Evolutionary conservation across 1,140 invertebrate species (phyloP), one percentile per base, ranked within the genome.

Genomic region (Stenopsyche tienmushanensis): DNA sequence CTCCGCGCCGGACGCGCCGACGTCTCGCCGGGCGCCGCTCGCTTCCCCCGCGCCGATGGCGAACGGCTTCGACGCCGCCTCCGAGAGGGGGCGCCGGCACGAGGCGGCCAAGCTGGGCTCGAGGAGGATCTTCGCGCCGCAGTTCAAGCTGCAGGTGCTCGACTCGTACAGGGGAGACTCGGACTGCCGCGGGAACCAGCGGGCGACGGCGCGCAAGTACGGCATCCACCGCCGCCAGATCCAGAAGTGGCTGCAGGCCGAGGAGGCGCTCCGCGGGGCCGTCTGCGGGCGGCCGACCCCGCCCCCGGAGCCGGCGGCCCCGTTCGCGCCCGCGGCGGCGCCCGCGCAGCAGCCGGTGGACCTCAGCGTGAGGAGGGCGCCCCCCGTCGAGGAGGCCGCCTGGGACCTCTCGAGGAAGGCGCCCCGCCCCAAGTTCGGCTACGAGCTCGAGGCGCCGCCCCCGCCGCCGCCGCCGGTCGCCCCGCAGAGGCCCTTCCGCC

Each of bases 161-260:
- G 90, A 92, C 73, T 92, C 91, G 18, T 94, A 92, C 74, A 82
- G 90, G 49, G 84, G 86, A 66, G 91, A 94, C 74, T 84, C 86
- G 24, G 91, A 93, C 73, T 93, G 91, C 75, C 86, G 90, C 70
- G 90, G 90, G 8, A 93, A 93, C 76, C 91, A 93, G 73, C 80
- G 90, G 13, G 89, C 92, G 0, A 93, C 91, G 1, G 92, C 91
- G 3, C 83, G 91, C 64, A 93, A 94, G 76, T 93, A 92, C 73
- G 89, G 89, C 15, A 93, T 93, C 53, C 91, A 93, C 74, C 82
- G 91, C 10, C 81, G 91, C 23, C 91, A 93, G 75, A 92, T 94
- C 57, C 91, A 93, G 76, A 93, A 94, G 81, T 94, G 91, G 91
- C 75, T 94, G 58, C 91, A 92, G 76, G 89, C 88, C 70, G 90